Conservation (phyloP, 2,113 vertebrate species). For the Equus quagga region DNA sequence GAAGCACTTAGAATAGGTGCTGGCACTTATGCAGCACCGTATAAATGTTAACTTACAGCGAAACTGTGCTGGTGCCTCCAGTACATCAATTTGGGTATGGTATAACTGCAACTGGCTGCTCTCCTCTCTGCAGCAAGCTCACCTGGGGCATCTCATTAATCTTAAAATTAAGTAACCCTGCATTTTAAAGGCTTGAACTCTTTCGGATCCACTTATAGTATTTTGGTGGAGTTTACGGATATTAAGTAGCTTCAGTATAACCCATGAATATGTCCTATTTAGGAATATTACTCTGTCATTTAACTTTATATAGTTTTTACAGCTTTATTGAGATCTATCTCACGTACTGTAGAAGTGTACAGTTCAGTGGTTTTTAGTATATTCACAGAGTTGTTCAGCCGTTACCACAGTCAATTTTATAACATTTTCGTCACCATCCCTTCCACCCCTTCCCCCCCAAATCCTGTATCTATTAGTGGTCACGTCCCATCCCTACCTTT, state of each 20-base stretch:
- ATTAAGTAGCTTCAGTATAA: neutral
- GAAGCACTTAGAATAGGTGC: neutral
- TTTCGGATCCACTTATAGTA: neutral
- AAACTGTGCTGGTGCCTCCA: neutral
- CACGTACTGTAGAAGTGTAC: neutral
- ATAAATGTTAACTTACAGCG: neutral
- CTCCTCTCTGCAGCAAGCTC: too few relatives aligned
- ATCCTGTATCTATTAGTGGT: neutral
- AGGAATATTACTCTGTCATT: neutral
- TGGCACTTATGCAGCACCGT: neutral
- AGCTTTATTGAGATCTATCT: neutral
- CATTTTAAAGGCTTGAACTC: neutral
- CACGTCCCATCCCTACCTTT: neutral
- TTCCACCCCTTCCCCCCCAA: neutral
- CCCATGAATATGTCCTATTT: neutral
- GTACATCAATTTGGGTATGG: neutral
- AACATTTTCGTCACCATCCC: neutral
- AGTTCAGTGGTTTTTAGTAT: neutral
- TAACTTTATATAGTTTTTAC: neutral
- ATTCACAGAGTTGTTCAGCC: neutral
- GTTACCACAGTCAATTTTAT: neutral
- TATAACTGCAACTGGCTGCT: neutral
- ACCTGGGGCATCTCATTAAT: neutral
- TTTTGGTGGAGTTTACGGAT: neutral
- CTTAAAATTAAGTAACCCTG: neutral